Evolutionary conservation across 2,797 vertebrate species (phyloP).

Genomic region (Nothura maculosa): DNA sequence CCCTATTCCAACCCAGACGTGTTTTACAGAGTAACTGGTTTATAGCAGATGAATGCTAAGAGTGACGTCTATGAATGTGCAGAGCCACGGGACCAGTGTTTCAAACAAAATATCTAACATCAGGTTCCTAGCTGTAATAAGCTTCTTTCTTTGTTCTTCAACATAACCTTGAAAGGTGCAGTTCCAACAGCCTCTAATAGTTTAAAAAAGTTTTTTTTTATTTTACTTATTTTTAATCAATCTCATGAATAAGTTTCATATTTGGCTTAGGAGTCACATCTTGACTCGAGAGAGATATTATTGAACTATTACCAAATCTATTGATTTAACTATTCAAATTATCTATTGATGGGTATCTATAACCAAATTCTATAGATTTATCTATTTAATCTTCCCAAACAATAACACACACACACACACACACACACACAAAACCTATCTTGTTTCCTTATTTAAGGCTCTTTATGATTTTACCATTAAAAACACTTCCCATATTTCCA

Average conservation of each 20-base stretch:
- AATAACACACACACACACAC: fast-evolving
- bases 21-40: background rate
- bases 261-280: background rate
- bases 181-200: background rate
- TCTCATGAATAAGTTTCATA: background rate
- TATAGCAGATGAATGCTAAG: background rate
- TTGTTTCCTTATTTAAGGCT: background rate
- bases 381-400: background rate
- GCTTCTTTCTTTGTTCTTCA: background rate
- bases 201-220: background rate
- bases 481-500: background rate
- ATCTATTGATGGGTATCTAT: no score
- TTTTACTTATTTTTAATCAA: background rate
- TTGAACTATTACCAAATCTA: background rate
- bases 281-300: background rate
- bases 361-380: background rate
- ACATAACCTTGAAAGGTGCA: background rate
- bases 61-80: background rate
- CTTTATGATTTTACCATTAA: background rate
- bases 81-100: background rate
- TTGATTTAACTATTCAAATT: background rate
- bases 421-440: background rate
- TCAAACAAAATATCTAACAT: background rate
- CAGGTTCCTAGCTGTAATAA: background rate
- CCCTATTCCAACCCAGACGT: background rate